Percentiles rank a stretch among this genome's conserved stretches.
Conservation (phyloP, 2,888 invertebrate species). For the Drosophila recens region DNA sequence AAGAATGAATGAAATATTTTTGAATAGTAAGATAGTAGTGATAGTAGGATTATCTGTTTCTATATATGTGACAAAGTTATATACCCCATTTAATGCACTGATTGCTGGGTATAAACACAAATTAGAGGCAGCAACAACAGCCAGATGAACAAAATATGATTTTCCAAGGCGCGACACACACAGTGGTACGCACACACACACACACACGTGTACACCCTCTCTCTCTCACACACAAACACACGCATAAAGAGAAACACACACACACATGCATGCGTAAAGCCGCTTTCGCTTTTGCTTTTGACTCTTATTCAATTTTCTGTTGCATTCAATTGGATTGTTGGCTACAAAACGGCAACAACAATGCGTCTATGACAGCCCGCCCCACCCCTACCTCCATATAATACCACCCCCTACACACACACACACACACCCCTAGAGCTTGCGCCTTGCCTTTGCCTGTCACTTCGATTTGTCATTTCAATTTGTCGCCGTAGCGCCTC, state of each 20-base stretch:
- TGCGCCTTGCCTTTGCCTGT: slow-evolving; percentile 38
- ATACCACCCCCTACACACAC: background rate
- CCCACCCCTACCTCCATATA: background rate
- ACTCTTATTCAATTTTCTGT: slow-evolving; percentile 77
- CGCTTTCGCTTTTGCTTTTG: slow-evolving; percentile 75
- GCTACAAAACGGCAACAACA: slow-evolving; percentile 24
- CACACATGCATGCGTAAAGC: slow-evolving; percentile 53
- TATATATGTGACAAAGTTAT: background rate
- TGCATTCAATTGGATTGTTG: slow-evolving; percentile 77
- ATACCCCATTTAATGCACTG: background rate
- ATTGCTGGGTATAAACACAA: slow-evolving; percentile 50
- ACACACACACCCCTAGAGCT: background rate
- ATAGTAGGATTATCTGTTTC: background rate
- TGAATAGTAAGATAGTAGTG: no score
- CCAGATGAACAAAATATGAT: slow-evolving; percentile 61
- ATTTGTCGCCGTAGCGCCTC: slow-evolving; percentile 44
- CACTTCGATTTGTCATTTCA: slow-evolving; percentile 66
- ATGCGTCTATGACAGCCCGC: slow-evolving; percentile 33
- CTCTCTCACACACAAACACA: slow-evolving; percentile 15
- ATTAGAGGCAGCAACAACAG: slow-evolving; percentile 56
- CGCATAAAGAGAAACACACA: slow-evolving; percentile 16
- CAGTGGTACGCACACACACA: slow-evolving; percentile 30
- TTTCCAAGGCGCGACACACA: slow-evolving; percentile 61
- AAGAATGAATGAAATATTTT: no score
- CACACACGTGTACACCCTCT: slow-evolving; percentile 15